Evolutionary conservation across 2,797 vertebrate species (phyloP), one percentile per base, ranked within the genome.

Genomic region (Pogonophryne albipinna): DNA sequence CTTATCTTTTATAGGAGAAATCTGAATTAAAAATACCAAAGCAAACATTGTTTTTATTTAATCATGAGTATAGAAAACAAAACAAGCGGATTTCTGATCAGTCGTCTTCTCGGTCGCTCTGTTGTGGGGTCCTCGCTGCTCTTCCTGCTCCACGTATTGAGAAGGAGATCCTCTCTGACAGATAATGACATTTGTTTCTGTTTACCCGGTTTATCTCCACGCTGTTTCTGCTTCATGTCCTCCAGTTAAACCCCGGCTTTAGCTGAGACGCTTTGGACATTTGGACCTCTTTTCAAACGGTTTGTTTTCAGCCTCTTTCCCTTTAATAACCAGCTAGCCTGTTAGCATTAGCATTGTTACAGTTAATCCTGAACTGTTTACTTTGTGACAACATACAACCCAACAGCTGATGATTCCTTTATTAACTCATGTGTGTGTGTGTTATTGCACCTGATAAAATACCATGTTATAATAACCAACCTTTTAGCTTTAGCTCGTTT

Each of bases 121-220:
- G 93, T 95, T 94, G 76, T 95, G 90, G 94, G 95, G 93, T 95
- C 94, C 95, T 95, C 64, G 2, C 55, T 23, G 64, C 60, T 83
- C 87, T 95, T 95, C 95, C 94, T 87, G 82, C 85, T 96, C 97
- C 97, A 99, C 97, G 97, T 99, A 93, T 85, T 23, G 85, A 85
- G 78, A 76, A 74, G 66, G 49, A 84, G 15, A 77, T 86, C 74
- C 71, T 73, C 38, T 23, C 41, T 66, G 67, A 70, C 86, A 80
- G 59, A 85, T 78, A 55, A 91, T 93, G 90, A 83, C 66, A 84
- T 76, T 74, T 73, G 17, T 34, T 11, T 19, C 41, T 61, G 23
- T 71, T 52, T 10, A 34, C 79, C 3, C 38, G 58, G 23, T 71
- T 52, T 10, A 34, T 79, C 3, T 14, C 20, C 47, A 23, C 19